Percentiles rank a stretch among this genome's conserved stretches.
These are phyloP conservation scores for Myotis planiceps DNA, from an alignment of 2,797 vertebrate genomes.

Conservation along the genomic window DNA sequence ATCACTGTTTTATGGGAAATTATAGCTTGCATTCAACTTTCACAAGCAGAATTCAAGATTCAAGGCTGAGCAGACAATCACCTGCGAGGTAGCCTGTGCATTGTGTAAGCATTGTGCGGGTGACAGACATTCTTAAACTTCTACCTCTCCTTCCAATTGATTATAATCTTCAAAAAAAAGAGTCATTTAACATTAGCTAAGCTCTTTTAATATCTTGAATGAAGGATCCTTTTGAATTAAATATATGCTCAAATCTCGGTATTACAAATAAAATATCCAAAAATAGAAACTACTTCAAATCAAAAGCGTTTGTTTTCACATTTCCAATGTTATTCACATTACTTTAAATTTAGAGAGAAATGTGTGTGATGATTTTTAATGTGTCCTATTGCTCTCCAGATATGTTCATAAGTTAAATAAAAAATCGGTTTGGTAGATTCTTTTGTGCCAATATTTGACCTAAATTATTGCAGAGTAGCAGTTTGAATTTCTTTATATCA, in stretches of 20 bases:
- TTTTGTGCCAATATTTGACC: not conserved
- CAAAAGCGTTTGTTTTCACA: not conserved
- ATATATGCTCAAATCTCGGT: not conserved
- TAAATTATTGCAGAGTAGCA: not conserved
- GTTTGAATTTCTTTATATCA: not conserved
- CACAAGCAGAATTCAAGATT: constrained; percentile 42
- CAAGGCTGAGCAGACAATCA: constrained; percentile 18
- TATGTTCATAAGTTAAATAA: not conserved
- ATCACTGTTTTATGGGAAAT: constrained; percentile 54
- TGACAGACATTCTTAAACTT: not conserved
- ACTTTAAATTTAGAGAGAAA: not conserved
- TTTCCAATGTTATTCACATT: not conserved
- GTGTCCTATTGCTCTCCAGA: not conserved
- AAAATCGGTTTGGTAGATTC: not conserved
- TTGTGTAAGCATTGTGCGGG: not conserved
- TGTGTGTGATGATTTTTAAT: not conserved
- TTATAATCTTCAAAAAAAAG: not conserved
- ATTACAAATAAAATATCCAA: not conserved
- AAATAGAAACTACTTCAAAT: constrained; percentile 12
- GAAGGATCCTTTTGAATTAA: constrained; percentile 23
- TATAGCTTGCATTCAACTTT: constrained; percentile 57
- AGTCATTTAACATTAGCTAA: not conserved
- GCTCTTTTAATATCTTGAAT: not conserved
- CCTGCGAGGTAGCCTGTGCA: not conserved
- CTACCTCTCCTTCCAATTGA: not conserved